Percentiles rank a stretch among this genome's conserved stretches.
Evolutionary conservation across 2,888 invertebrate species (phyloP).

Genomic region (Resseliella maxima): DNA sequence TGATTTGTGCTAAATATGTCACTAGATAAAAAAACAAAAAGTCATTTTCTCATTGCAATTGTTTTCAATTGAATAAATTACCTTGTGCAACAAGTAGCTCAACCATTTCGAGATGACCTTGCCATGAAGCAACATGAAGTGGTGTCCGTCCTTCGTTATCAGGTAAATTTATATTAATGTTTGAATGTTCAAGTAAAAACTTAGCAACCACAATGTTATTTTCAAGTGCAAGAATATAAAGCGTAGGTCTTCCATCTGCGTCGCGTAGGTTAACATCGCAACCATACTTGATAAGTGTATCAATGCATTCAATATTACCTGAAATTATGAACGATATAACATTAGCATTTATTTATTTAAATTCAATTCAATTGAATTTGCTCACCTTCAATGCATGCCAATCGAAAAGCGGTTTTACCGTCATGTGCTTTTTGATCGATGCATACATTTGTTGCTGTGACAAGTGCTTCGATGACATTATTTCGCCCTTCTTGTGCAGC

Average conservation of each 20-base stretch:
- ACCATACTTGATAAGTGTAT: slow-evolving; percentile 75
- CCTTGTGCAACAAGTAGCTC: slow-evolving; percentile 80
- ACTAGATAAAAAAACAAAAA: background rate
- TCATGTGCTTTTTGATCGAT: slow-evolving; percentile 68
- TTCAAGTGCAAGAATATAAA: slow-evolving; percentile 91
- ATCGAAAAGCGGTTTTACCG: slow-evolving; percentile 86
- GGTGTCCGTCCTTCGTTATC: slow-evolving; percentile 93
- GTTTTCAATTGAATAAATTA: no score
- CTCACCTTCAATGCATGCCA: slow-evolving; percentile 66
- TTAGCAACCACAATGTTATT: slow-evolving; percentile 86
- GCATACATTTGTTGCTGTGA: slow-evolving; percentile 70
- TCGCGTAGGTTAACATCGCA: slow-evolving; percentile 90
- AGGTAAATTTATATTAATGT: slow-evolving; percentile 84
- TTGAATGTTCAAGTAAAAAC: slow-evolving; percentile 80
- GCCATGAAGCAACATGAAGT: slow-evolving; percentile 91
- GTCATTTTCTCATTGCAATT: background rate
- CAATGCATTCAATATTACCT: slow-evolving; percentile 79
- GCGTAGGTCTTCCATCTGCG: slow-evolving; percentile 90
- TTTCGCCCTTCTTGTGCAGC: slow-evolving; percentile 73
- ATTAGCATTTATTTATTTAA: background rate
- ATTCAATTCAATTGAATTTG: background rate
- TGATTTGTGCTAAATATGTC: no score
- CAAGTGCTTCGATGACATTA: slow-evolving; percentile 68
- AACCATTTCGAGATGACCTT: slow-evolving; percentile 94
- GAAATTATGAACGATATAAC: slow-evolving; percentile 66